Evolutionary conservation across 2,113 vertebrate species (phyloP).

Genomic region (Glaucomys volans): DNA sequence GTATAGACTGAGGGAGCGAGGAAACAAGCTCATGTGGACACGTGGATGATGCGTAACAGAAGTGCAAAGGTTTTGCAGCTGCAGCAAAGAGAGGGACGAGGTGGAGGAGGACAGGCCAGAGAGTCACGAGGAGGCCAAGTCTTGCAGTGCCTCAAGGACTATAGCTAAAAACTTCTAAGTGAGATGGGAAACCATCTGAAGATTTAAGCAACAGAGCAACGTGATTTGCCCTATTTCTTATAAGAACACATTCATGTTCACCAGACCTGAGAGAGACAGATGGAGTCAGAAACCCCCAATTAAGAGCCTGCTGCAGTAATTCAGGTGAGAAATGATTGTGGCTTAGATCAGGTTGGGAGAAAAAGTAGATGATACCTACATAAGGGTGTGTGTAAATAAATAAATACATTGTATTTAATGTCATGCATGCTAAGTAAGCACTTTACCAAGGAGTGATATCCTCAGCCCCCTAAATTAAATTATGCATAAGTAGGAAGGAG

Average conservation of each 20-base stretch:
- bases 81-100: not conserved
- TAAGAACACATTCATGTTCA: not conserved
- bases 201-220: conserved; percentile 6
- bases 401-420: not conserved
- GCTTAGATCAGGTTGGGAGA: not conserved
- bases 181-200: not conserved
- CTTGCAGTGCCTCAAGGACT: not conserved
- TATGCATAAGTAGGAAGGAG: not conserved
- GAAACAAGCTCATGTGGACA: not conserved
- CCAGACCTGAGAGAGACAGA: not conserved
- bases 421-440: too few relatives aligned
- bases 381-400: not conserved
- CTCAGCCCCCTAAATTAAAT: not conserved
- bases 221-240: not conserved
- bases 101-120: not conserved
- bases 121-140: not conserved
- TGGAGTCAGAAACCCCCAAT: not conserved
- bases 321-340: not conserved
- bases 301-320: not conserved
- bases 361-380: not conserved
- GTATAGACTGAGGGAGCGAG: not conserved
- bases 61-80: not conserved
- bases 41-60: not conserved
- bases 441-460: too few relatives aligned
- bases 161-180: not conserved